phyloP scores from a whole-genome alignment of 2,888 invertebrate species.

The Hemaris fuciformis region DNA sequence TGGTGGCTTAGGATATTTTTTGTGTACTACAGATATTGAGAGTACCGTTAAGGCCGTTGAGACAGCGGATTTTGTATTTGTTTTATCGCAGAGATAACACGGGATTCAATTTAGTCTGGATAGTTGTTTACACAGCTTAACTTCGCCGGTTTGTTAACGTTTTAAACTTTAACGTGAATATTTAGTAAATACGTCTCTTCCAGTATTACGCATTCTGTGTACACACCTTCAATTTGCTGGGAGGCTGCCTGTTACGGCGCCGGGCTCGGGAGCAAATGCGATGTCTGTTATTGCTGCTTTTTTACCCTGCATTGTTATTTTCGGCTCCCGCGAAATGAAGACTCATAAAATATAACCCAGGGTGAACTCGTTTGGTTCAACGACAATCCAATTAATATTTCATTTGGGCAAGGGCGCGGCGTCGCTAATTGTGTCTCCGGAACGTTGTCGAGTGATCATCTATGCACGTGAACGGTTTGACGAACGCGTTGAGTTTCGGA shows the following conservation, averaged over 20 bases:
- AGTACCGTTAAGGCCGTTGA: no score
- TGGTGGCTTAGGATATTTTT: neutral
- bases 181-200: neutral
- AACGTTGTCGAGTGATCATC: neutral
- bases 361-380: constrained; percentile 17
- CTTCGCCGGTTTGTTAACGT: neutral
- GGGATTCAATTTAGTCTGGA: no score
- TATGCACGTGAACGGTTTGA: neutral
- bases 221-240: neutral
- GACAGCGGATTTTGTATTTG: no score
- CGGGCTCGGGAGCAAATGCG: neutral
- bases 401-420: neutral
- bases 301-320: constrained; percentile 29
- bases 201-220: neutral
- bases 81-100: no score
- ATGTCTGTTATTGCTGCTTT: constrained; percentile 17
- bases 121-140: no score
- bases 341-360: constrained; percentile 20
- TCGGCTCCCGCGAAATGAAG: constrained; percentile 10
- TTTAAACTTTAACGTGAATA: neutral
- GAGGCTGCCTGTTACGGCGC: neutral
- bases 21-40: no score
- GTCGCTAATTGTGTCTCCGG: neutral
- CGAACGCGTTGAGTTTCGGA: neutral
- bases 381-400: neutral